Conservation (phyloP, 2,888 invertebrate genomes). For the Stomorhina lunata region DNA sequence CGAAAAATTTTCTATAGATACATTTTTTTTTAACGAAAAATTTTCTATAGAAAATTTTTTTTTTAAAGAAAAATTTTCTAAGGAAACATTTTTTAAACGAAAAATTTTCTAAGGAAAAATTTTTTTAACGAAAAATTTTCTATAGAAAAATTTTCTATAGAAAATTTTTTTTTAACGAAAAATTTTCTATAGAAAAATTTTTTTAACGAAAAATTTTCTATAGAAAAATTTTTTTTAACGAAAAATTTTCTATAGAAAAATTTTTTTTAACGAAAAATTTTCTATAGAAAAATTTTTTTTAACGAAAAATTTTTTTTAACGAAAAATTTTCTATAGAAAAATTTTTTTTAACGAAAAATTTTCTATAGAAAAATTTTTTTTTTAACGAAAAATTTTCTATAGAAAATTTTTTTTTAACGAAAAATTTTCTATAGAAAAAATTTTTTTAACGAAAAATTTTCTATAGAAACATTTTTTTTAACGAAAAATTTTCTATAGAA, state of each 20-base stretch:
- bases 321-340: background rate
- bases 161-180: background rate
- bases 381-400: background rate
- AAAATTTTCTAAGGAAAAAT: background rate
- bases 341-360: too few species aligned
- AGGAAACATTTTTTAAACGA: background rate
- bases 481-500: too few species aligned
- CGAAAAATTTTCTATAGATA: background rate
- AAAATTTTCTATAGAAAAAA: background rate
- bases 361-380: background rate
- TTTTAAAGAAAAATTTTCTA: background rate
- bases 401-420: background rate
- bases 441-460: background rate
- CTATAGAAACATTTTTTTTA: background rate
- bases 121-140: background rate
- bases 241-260: too few species aligned
- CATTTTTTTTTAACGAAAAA: background rate
- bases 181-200: background rate
- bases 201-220: background rate
- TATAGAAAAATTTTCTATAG: background rate
- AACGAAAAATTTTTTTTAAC: too few species aligned
- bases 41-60: background rate
- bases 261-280: too few species aligned
- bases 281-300: too few species aligned
- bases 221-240: background rate